A percentile compares a stretch with the other conserved stretches of the same genome.
phyloP scores from a whole-genome alignment of 2,113 vertebrate species.

The Zootoca vivipara region DNA sequence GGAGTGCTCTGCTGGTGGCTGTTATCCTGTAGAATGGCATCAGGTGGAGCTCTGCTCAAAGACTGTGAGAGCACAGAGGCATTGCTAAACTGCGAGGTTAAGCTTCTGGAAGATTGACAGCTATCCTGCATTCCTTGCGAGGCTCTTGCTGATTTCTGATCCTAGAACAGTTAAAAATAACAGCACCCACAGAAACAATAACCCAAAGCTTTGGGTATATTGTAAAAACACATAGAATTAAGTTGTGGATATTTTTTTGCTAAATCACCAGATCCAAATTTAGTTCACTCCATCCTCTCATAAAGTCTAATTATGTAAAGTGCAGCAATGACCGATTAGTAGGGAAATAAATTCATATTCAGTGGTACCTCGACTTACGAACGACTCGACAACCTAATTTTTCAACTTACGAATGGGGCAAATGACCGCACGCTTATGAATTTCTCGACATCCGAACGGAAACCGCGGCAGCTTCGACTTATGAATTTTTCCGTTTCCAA shows the following conservation, averaged over 20 bases:
- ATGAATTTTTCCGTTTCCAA: too few relatives aligned
- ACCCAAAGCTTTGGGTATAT: neutral
- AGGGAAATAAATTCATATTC: neutral
- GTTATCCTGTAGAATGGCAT: constrained; percentile 50
- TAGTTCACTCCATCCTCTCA: neutral
- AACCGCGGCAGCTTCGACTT: too few relatives aligned
- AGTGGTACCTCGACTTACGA: too few relatives aligned
- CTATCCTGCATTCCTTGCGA: constrained; percentile 43
- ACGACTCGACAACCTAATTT: too few relatives aligned
- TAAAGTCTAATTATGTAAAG: neutral
- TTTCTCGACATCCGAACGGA: too few relatives aligned
- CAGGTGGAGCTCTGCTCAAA: constrained; percentile 56
- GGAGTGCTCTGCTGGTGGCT: constrained; percentile 59
- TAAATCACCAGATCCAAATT: neutral
- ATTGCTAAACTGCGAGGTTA: constrained; percentile 50
- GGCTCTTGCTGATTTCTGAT: constrained; percentile 53
- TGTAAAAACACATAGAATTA: neutral
- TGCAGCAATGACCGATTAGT: neutral
- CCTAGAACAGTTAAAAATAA: constrained; percentile 37
- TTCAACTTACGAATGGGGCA: too few relatives aligned
- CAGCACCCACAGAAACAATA: neutral
- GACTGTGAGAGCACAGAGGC: constrained; percentile 32
- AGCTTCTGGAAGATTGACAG: constrained; percentile 26
- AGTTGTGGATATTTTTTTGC: neutral
- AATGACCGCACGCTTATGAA: too few relatives aligned